These are phyloP conservation scores for Channa maculata DNA, from an alignment of 2,113 vertebrate genomes.

Conservation along the genomic window DNA sequence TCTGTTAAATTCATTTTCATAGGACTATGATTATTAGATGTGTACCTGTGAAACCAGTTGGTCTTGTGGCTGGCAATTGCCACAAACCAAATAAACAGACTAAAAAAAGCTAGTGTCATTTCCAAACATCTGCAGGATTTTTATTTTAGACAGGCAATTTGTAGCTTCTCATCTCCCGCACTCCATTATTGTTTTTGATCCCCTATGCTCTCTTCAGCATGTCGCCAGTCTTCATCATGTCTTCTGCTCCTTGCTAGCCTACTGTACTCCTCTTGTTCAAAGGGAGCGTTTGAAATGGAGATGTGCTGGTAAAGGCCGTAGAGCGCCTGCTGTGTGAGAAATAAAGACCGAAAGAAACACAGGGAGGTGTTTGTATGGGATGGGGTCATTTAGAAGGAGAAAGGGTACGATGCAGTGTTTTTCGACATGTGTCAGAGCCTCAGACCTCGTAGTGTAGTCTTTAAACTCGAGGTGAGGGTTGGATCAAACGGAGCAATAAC, in stretches of 20 bases:
- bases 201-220: slow-evolving; percentile 1
- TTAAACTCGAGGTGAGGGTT: slow-evolving; percentile 34
- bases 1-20: background rate
- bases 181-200: background rate
- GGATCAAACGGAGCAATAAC: slow-evolving; percentile 35
- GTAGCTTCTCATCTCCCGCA: slow-evolving; percentile 14
- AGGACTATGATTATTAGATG: background rate
- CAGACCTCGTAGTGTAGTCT: slow-evolving; percentile 32
- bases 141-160: background rate
- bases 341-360: slow-evolving; percentile 59
- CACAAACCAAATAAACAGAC: background rate
- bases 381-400: slow-evolving; percentile 36
- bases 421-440: slow-evolving; percentile 53
- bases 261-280: slow-evolving; percentile 34
- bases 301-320: slow-evolving; percentile 63
- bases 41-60: background rate
- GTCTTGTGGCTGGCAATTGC: background rate
- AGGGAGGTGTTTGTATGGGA: slow-evolving; percentile 39
- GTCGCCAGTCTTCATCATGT: slow-evolving; percentile 1
- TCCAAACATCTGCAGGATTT: slow-evolving; percentile 10
- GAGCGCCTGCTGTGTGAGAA: slow-evolving; percentile 59
- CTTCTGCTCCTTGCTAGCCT: slow-evolving; percentile 16
- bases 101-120: slow-evolving; percentile 8
- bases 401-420: slow-evolving; percentile 21
- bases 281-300: slow-evolving; percentile 69